Evolutionary conservation across 2,113 vertebrate genomes (phyloP).

Genomic region (Atractosteus spatula): DNA sequence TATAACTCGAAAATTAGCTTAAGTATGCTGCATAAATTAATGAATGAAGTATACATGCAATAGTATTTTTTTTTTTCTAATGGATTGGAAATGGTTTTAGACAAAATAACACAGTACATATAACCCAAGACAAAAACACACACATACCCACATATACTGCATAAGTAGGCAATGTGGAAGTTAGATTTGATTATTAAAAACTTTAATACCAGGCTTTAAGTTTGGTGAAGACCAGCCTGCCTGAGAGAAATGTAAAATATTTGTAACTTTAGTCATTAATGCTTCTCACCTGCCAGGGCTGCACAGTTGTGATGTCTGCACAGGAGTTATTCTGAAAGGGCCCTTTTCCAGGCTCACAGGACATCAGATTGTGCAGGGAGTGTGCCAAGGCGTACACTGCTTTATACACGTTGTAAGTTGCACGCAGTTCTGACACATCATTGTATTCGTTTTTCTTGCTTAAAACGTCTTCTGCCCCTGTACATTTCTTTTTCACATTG

Average conservation of each 20-base stretch:
- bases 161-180: no score
- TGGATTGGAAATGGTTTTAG: no score
- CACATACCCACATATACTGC: no score
- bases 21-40: no score
- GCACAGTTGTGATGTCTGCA: constrained; percentile 3
- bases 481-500: not conserved
- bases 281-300: constrained; percentile 18
- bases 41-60: not conserved
- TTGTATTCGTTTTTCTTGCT: not conserved
- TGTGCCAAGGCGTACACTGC: constrained; percentile 15
- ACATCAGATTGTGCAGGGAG: constrained; percentile 5
- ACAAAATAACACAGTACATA: no score
- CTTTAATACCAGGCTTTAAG: no score
- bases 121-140: no score
- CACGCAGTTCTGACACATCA: not conserved
- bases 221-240: no score
- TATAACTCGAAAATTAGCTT: no score
- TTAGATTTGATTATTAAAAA: no score
- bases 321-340: constrained; percentile 13
- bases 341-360: constrained; percentile 13
- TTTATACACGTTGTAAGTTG: constrained; percentile 13
- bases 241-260: not conserved
- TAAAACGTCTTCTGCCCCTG: not conserved
- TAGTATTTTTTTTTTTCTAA: not conserved
- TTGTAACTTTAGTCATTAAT: not conserved